phyloP scores from a whole-genome alignment of 2,797 vertebrate species.

The Microctenopoma stevenorrisi region DNA sequence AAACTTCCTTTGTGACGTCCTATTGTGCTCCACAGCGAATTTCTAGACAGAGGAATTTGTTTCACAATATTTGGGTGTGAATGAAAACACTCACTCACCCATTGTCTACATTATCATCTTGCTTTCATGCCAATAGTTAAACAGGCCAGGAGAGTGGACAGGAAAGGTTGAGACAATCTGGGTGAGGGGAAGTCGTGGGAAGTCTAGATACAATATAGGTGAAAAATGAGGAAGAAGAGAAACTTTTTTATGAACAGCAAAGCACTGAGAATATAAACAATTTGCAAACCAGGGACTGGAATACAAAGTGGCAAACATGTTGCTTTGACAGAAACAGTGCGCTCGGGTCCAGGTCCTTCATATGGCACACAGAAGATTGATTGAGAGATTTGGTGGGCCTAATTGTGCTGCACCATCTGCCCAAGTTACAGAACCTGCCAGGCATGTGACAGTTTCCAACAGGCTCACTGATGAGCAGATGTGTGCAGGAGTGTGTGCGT shows the following conservation, averaged over 20 bases:
- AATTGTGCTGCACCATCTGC: conserved; percentile 88
- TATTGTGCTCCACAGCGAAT: conserved; percentile 68
- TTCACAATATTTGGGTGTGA: conserved; percentile 78
- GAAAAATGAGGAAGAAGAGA: conserved; percentile 21
- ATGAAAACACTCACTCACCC: conserved; percentile 70
- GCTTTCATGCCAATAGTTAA: conserved; percentile 64
- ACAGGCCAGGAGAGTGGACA: conserved; percentile 59
- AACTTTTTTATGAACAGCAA: conserved; percentile 6
- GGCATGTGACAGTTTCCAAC: conserved; percentile 78
- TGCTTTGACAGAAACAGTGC: conserved; percentile 44
- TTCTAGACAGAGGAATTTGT: conserved; percentile 62
- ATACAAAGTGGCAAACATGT: conserved; percentile 37
- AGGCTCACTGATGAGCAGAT: conserved; percentile 78
- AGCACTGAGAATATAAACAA: conserved; percentile 15
- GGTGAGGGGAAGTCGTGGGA: background rate
- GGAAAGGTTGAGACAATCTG: conserved; percentile 18
- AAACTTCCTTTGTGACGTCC: conserved; percentile 68
- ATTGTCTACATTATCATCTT: conserved; percentile 68
- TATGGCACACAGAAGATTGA: conserved; percentile 67
- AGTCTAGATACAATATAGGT: conserved; percentile 2
- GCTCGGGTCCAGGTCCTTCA: conserved; percentile 52
- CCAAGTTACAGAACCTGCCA: conserved; percentile 80
- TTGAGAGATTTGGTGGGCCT: conserved; percentile 83
- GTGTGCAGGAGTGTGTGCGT: conserved; percentile 54
- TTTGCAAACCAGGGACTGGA: background rate